Evolutionary conservation across 2,888 invertebrate species (phyloP), one percentile per base, ranked within the genome.

Genomic region (Tenthredo notha): DNA sequence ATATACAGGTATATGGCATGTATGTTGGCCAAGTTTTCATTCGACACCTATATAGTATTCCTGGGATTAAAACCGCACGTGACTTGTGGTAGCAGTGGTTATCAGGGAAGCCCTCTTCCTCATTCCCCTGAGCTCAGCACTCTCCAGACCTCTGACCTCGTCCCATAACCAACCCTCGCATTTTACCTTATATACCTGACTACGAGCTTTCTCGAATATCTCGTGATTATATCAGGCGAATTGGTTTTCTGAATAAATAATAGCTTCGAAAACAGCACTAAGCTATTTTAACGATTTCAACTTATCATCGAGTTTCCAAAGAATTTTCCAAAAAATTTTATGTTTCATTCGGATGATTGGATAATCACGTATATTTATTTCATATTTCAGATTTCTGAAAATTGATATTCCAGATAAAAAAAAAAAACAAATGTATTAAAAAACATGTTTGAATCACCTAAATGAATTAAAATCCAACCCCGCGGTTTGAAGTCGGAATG

Each of bases 31-130:
- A 40, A 43, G 40, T 74, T 74, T 74, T 10, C 72, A 74, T 74
- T 74, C 43, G 43, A 43, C 21, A 40, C 21, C n/a, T 74, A n/a
- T 21, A 40, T 21, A 37, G 37, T 37, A 43, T 77, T 54, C 50
- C 6, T 21, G 40, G 29, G 77, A 50, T 77, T 77, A 54, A 77
- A 77, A 54, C 50, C 54, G 54, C 47, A 50, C 77, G 54, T 77
- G 77, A 74, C 74, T 74, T 74, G 40, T 40, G 43, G 43, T 74
- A 43, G 4, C 43, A 43, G n/a, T 54, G n/a, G 54, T 29, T 74
- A 74, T 74, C 72, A 40, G 72, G 43, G 72, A 74, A 74, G 72
- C 37, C 72, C 72, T 74, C 72, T 29, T 43, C 21, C 72, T 67
- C 29, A 18, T 74, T 43, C 43, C 43, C 72, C 43, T 43, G 21